These are phyloP conservation scores for Phalera bucephala DNA, from an alignment of 2,888 invertebrate species.

Conservation along the genomic window DNA sequence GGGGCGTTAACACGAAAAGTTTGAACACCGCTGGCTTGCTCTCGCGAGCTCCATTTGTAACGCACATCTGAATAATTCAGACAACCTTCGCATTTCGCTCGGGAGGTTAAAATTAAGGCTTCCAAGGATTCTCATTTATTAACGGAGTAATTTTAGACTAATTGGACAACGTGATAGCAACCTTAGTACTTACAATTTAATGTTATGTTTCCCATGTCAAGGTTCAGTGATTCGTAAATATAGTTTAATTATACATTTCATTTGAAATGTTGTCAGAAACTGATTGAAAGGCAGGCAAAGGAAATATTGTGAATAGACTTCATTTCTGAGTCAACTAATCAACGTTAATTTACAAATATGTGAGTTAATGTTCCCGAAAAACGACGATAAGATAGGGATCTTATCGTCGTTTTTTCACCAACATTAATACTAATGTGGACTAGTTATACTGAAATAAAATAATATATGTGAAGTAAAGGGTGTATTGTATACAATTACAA, in stretches of 20 bases:
- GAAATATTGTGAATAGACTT: too few relatives aligned
- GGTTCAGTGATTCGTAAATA: conserved; percentile 12
- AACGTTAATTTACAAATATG: too few relatives aligned
- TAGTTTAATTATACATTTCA: not conserved
- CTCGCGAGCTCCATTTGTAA: conserved; percentile 27
- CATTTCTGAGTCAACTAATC: too few relatives aligned
- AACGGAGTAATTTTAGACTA: conserved; percentile 55
- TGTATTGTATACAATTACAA: too few relatives aligned
- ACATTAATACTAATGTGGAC: too few relatives aligned
- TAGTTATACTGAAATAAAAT: too few relatives aligned
- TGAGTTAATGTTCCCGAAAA: too few relatives aligned
- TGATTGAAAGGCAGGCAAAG: too few relatives aligned
- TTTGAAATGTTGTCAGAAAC: too few relatives aligned
- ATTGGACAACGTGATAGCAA: conserved; percentile 38
- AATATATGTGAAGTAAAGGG: too few relatives aligned
- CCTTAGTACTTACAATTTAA: conserved; percentile 18
- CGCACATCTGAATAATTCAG: conserved; percentile 48
- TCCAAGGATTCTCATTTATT: conserved; percentile 52
- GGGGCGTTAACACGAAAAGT: conserved; percentile 3
- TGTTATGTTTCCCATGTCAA: conserved; percentile 33
- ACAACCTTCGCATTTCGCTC: conserved; percentile 33
- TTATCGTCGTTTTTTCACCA: too few relatives aligned
- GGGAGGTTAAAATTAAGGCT: conserved; percentile 49
- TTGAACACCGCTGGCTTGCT: conserved; percentile 20
- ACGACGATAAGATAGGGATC: too few relatives aligned